Evolutionary conservation across 2,113 vertebrate genomes (phyloP).

Genomic region (Recurvirostra avosetta): DNA sequence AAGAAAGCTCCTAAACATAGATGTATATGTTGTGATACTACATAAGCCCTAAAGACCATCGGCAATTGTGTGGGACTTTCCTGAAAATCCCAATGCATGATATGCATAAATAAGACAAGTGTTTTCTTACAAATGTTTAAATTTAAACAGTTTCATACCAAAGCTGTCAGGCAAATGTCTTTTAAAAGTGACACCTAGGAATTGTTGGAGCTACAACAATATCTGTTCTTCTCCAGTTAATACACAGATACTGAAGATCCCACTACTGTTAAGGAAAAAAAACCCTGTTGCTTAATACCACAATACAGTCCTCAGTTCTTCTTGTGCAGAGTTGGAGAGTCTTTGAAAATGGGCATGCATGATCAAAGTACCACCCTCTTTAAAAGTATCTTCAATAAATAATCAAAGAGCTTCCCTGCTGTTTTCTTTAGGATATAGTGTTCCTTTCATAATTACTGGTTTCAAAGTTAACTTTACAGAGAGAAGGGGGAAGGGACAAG

Average conservation of each 20-base stretch:
- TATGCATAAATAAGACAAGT: not conserved
- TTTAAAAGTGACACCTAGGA: not conserved
- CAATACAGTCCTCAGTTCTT: not conserved
- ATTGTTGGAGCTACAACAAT: not conserved
- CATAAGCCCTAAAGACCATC: not conserved
- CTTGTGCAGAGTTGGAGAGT: not conserved
- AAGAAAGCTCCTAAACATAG: not conserved
- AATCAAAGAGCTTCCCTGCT: conserved; percentile 49
- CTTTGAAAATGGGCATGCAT: conserved; percentile 47
- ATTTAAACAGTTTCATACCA: not conserved
- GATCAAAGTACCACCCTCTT: conserved; percentile 32
- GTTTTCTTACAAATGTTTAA: not conserved
- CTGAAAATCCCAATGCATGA: not conserved
- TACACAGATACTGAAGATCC: not conserved
- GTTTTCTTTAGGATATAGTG: conserved; percentile 25
- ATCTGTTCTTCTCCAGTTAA: not conserved
- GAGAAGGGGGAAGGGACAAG: not conserved
- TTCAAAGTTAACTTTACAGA: conserved; percentile 21
- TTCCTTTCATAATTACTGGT: not conserved
- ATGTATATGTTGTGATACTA: not conserved
- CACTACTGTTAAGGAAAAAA: not conserved
- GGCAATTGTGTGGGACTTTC: not conserved
- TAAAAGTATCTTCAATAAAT: conserved; percentile 65
- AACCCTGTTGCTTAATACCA: not conserved
- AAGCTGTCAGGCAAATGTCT: not conserved